Percentiles rank a stretch among this genome's conserved stretches.
These are phyloP conservation scores for Caradrina clavipalpis DNA, from an alignment of 2,888 invertebrate genomes.

Conservation along the genomic window DNA sequence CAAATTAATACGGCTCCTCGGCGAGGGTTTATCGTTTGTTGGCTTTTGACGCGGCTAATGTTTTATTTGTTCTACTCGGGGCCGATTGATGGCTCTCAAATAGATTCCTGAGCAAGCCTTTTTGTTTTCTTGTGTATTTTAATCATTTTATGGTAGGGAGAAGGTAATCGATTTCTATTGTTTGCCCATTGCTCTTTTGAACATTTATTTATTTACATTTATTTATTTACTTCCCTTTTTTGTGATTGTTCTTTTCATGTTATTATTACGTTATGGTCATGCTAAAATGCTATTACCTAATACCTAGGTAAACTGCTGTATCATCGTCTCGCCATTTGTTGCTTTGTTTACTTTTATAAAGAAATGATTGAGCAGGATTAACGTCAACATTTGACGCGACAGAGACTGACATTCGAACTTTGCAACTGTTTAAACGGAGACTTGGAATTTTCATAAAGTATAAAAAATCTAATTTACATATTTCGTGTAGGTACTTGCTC, in stretches of 20 bases:
- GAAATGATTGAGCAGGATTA: too few species aligned
- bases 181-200: constrained; percentile 55
- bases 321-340: too few species aligned
- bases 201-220: constrained; percentile 33
- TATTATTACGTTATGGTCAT: constrained; percentile 3
- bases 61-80: constrained; percentile 72
- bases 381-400: too few species aligned
- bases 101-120: constrained; percentile 61
- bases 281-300: constrained; percentile 16
- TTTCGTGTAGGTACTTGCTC: too few species aligned
- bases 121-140: constrained; percentile 54
- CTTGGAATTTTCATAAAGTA: too few species aligned
- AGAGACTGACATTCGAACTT: too few species aligned
- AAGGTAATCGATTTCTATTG: constrained; percentile 59
- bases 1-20: constrained; percentile 79
- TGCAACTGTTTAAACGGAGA: too few species aligned
- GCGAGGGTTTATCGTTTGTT: constrained; percentile 70
- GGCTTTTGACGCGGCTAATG: constrained; percentile 72
- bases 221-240: constrained; percentile 15
- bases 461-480: too few species aligned
- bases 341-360: too few species aligned
- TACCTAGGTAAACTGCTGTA: not conserved
- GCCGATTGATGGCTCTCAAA: constrained; percentile 68
- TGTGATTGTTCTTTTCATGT: constrained; percentile 10
- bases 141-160: constrained; percentile 52